These are phyloP conservation scores for Alcedo quadribrachys DNA, from an alignment of 2,797 vertebrate genomes.

Conservation along the genomic window DNA sequence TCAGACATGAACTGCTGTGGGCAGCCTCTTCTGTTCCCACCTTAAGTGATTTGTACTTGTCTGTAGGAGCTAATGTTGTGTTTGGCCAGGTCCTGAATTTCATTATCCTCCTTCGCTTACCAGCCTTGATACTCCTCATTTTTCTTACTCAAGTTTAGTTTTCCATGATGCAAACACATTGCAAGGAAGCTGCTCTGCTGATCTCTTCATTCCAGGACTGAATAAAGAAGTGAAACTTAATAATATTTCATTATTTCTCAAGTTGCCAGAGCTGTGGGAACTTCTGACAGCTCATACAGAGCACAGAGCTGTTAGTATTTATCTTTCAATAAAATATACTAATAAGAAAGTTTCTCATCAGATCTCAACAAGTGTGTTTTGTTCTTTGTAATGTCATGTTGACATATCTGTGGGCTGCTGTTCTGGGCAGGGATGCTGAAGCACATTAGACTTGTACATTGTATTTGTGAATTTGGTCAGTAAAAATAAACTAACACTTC, in stretches of 20 bases:
- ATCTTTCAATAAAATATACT: conserved; percentile 46
- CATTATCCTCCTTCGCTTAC: not conserved
- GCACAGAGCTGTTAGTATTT: conserved; percentile 13
- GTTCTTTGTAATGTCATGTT: conserved; percentile 32
- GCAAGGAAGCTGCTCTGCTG: not conserved
- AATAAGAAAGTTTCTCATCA: conserved; percentile 55
- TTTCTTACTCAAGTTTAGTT: not conserved
- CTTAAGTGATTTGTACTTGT: not conserved
- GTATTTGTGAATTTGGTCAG: not conserved
- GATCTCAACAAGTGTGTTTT: conserved; percentile 44
- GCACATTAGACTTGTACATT: not conserved
- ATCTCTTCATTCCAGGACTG: not conserved
- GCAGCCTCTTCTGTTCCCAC: not conserved
- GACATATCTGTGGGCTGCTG: conserved; percentile 45
- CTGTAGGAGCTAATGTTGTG: not conserved
- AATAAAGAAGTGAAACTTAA: not conserved
- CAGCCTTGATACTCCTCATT: not conserved
- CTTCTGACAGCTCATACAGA: conserved; percentile 54
- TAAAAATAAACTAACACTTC: not conserved
- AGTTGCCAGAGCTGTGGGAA: not conserved
- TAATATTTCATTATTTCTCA: conserved; percentile 25
- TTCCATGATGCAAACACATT: conserved; percentile 6
- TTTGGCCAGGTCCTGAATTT: not conserved
- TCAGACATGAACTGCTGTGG: not conserved
- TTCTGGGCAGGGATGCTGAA: conserved; percentile 25